phyloP scores from a whole-genome alignment of 2,888 invertebrate species.

The Pandemis heparana region DNA sequence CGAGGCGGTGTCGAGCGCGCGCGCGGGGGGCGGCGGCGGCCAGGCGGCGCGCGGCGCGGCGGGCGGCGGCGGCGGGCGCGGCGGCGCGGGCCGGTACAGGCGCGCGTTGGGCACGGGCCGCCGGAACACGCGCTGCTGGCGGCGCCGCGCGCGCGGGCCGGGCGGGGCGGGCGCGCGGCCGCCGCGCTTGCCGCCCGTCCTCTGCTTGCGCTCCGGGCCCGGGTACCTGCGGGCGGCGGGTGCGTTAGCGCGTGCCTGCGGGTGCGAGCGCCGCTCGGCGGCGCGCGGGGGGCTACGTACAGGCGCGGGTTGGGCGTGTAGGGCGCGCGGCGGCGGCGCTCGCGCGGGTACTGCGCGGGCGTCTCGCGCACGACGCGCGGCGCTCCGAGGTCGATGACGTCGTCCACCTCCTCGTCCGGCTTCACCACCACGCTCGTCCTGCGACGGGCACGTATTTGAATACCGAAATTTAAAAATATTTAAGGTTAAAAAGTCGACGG shows the following conservation, averaged over 20 bases:
- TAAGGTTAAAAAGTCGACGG: too few relatives aligned
- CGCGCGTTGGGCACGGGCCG: conserved; percentile 69
- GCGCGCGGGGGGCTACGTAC: conserved; percentile 53
- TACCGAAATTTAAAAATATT: too few relatives aligned
- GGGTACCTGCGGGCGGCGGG: conserved; percentile 59
- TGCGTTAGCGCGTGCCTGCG: background rate
- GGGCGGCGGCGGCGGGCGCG: conserved; percentile 53
- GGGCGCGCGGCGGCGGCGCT: conserved; percentile 23
- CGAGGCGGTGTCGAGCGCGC: conserved; percentile 53
- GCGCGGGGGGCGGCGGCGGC: conserved; percentile 53
- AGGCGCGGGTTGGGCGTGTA: conserved; percentile 70
- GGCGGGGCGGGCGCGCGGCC: conserved; percentile 44
- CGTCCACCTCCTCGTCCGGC: conserved; percentile 42
- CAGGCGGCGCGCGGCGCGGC: conserved; percentile 52
- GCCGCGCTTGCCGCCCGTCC: conserved; percentile 8
- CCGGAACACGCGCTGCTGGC: conserved; percentile 56
- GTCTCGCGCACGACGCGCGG: conserved; percentile 41
- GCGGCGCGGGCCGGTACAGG: conserved; percentile 67
- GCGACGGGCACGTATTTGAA: too few relatives aligned
- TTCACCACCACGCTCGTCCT: conserved; percentile 39
- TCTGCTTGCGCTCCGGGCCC: conserved; percentile 43
- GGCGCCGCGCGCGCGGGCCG: conserved; percentile 49
- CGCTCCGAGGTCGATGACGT: conserved; percentile 56
- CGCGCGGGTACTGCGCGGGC: conserved; percentile 9
- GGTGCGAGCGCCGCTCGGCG: background rate